A percentile compares a stretch with the other conserved stretches of the same genome.
Evolutionary conservation across 2,113 vertebrate species (phyloP).

Genomic region (Hirundichthys speculiger): DNA sequence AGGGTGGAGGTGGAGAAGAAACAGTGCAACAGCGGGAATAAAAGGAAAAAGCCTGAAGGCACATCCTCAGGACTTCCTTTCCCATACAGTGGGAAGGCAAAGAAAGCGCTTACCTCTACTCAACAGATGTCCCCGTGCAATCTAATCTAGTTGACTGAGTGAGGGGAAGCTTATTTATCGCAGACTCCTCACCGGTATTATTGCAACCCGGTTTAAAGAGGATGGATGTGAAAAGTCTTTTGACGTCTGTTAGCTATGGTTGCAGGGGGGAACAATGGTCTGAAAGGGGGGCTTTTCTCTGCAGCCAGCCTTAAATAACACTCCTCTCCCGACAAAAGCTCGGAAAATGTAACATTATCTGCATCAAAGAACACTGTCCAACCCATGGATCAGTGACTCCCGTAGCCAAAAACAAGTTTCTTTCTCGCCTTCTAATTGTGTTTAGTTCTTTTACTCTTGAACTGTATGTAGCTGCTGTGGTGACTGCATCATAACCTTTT

Average conservation of each 20-base stretch:
- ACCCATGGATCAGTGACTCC: conserved; percentile 58
- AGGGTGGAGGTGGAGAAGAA: conserved; percentile 55
- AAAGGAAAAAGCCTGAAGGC: conserved; percentile 62
- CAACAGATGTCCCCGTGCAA: conserved; percentile 76
- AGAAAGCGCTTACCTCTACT: conserved; percentile 64
- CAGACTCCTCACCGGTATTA: conserved; percentile 65
- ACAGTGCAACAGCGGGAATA: conserved; percentile 29
- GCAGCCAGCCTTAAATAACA: conserved; percentile 75
- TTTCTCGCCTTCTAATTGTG: background rate
- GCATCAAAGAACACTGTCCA: conserved; percentile 77
- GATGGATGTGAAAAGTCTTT: conserved; percentile 71
- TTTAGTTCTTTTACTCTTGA: background rate
- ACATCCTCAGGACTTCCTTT: conserved; percentile 64
- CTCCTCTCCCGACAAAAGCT: conserved; percentile 80
- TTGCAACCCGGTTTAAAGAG: conserved; percentile 65
- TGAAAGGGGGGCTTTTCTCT: conserved; percentile 82
- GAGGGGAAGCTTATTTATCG: conserved; percentile 72
- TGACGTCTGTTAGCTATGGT: conserved; percentile 75
- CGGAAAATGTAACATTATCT: conserved; percentile 80
- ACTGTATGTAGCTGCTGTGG: background rate
- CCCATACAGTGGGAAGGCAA: conserved; percentile 53
- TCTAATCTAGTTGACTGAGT: conserved; percentile 66
- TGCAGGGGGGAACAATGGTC: conserved; percentile 76
- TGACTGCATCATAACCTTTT: too few species aligned
- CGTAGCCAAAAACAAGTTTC: conserved; percentile 19